These are phyloP conservation scores for Aphrophora alni DNA, from an alignment of 2,888 invertebrate species.

Conservation along the genomic window DNA sequence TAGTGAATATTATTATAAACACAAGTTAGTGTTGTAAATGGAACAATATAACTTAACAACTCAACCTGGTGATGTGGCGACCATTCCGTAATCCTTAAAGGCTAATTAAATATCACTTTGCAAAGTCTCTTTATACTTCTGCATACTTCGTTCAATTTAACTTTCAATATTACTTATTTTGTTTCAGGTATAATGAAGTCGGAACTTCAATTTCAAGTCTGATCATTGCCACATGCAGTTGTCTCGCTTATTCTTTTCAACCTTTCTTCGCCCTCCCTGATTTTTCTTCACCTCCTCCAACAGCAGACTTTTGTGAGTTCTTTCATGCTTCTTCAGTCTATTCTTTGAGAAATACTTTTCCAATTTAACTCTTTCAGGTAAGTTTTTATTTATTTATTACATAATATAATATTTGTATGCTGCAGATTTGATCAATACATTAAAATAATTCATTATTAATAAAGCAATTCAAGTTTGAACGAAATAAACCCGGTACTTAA, in stretches of 20 bases:
- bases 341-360: conserved; percentile 86
- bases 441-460: too few species aligned
- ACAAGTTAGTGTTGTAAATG: too few species aligned
- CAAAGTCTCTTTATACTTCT: not conserved
- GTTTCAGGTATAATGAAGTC: conserved; percentile 70
- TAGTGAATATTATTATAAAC: too few species aligned
- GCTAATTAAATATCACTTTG: not conserved
- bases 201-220: conserved; percentile 85
- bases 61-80: not conserved
- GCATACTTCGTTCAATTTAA: not conserved
- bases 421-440: too few species aligned
- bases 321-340: conserved; percentile 72
- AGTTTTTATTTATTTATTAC: too few species aligned
- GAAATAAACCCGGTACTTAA: too few species aligned
- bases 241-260: conserved; percentile 75
- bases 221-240: conserved; percentile 81
- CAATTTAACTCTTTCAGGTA: conserved; percentile 91
- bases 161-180: conserved; percentile 33
- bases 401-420: too few species aligned
- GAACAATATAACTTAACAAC: not conserved
- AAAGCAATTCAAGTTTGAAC: too few species aligned
- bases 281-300: conserved; percentile 81
- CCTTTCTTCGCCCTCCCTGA: conserved; percentile 59
- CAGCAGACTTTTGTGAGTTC: conserved; percentile 94
- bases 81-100: not conserved